These are phyloP conservation scores for Danio albolineatus DNA, from an alignment of 2,797 vertebrate species.

Conservation along the genomic window DNA sequence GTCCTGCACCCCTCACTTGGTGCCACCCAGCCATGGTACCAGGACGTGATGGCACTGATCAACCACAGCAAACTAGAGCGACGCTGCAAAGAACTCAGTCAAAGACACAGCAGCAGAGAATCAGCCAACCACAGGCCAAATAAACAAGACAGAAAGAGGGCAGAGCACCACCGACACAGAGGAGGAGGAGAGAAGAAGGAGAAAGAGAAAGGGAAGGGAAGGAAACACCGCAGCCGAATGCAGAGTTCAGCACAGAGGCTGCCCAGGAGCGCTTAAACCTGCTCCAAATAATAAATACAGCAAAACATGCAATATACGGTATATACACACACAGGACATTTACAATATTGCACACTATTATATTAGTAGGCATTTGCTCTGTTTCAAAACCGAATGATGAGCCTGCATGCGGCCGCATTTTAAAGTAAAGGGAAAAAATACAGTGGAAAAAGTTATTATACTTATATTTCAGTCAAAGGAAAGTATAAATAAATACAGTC, in stretches of 20 bases:
- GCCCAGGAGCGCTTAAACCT: slow-evolving; percentile 77
- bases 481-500: neutral
- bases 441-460: neutral
- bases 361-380: neutral
- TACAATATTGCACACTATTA: neutral
- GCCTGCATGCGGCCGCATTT: neutral
- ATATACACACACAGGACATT: neutral
- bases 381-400: slow-evolving; percentile 3
- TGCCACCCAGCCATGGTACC: slow-evolving; percentile 73
- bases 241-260: slow-evolving; percentile 74
- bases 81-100: slow-evolving; percentile 77
- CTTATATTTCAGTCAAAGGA: neutral
- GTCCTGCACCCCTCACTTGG: slow-evolving; percentile 57
- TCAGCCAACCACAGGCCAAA: slow-evolving; percentile 52
- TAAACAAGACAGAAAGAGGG: slow-evolving; percentile 49
- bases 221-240: slow-evolving; percentile 79
- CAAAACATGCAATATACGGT: slow-evolving; percentile 8
- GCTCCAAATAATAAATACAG: neutral
- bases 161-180: slow-evolving; percentile 67
- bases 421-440: neutral
- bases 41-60: slow-evolving; percentile 78
- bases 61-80: slow-evolving; percentile 75
- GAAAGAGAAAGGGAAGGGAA: slow-evolving; percentile 64
- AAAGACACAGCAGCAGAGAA: slow-evolving; percentile 71
- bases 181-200: slow-evolving; percentile 67